Evolutionary conservation across 2,888 invertebrate genomes (phyloP).

Genomic region (Criorhina ranunculi): DNA sequence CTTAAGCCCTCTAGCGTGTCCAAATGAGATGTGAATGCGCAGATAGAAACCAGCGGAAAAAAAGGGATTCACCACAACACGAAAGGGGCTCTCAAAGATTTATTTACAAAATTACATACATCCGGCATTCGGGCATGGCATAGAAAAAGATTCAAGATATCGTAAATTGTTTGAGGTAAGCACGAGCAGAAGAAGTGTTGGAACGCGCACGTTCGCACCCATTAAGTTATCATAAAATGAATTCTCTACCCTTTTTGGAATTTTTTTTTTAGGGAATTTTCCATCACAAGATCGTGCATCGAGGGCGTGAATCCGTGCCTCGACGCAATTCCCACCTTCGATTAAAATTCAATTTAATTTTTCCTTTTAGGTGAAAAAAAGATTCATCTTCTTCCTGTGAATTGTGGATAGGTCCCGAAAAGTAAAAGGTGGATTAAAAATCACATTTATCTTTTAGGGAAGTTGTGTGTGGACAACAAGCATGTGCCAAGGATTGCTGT

Average conservation of each 20-base stretch:
- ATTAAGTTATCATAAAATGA: conserved; percentile 58
- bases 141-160: conserved; percentile 50
- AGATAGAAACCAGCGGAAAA: conserved; percentile 41
- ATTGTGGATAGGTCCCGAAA: not conserved
- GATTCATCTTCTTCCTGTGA: conserved; percentile 41
- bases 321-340: conserved; percentile 59
- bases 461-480: conserved; percentile 19
- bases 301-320: conserved; percentile 52
- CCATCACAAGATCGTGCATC: conserved; percentile 49
- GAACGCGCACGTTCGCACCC: conserved; percentile 16
- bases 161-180: conserved; percentile 51
- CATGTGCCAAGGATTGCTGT: not conserved
- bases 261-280: conserved; percentile 61
- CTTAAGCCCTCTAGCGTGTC: conserved; percentile 7
- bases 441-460: conserved; percentile 52
- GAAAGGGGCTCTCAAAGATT: conserved; percentile 49
- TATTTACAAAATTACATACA: conserved; percentile 58
- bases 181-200: conserved; percentile 35
- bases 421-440: conserved; percentile 56
- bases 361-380: conserved; percentile 20
- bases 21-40: conserved; percentile 59
- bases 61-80: conserved; percentile 31
- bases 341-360: conserved; percentile 70
- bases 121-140: conserved; percentile 57
- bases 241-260: conserved; percentile 18